Base-by-base conservation (phyloP, 2,113 vertebrate genomes). In the Prinia subflava region DNA sequence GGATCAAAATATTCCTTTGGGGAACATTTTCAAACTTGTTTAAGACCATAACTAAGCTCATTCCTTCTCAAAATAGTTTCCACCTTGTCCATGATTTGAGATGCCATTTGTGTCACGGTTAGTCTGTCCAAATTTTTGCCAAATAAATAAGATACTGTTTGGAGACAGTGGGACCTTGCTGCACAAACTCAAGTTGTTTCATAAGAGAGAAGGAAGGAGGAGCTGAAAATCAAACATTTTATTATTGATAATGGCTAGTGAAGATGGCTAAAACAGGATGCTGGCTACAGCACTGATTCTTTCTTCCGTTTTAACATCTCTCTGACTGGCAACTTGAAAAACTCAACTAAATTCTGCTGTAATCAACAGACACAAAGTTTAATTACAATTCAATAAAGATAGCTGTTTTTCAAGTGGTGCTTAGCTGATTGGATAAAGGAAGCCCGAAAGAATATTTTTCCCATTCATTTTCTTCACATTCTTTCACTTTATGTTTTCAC, bases 21-120 rank as follows among this genome's bases (percentile, higher is more conserved):
- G 12, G 2, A 9, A 9, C 10, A 9, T 74, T 76, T 87, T 47
- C 24, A 90, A 9, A 30, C 35, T 53, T 78, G n/a, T 27, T 67
- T 20, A 68, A 75, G 15, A 52, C 5, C 0, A 0, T 35, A 24
- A 71, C 31, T 4, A 9, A 53, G 20, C 24, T 56, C 14, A 23
- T 64, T 76, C 53, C 55, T 68, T 47, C 74, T 85, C 31, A 90
- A 76, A 85, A 35, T 22, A 60, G 8, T 53, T 82, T 91, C 49
- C 11, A 13, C 1, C 0, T 57, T 57, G 44, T 23, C 49, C 14
- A 9, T 49, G 28, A 53, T 56, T 73, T 3, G 3, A 71, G n/a
- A 25, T 0, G 1, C 7, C 10, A 16, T 71, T 91, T 76, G 6
- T 88, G 60, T 63, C 27, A 44, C 1, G 4, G 27, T 68, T 89